Conservation (phyloP, 2,797 vertebrate genomes). For the Pampus argenteus region DNA sequence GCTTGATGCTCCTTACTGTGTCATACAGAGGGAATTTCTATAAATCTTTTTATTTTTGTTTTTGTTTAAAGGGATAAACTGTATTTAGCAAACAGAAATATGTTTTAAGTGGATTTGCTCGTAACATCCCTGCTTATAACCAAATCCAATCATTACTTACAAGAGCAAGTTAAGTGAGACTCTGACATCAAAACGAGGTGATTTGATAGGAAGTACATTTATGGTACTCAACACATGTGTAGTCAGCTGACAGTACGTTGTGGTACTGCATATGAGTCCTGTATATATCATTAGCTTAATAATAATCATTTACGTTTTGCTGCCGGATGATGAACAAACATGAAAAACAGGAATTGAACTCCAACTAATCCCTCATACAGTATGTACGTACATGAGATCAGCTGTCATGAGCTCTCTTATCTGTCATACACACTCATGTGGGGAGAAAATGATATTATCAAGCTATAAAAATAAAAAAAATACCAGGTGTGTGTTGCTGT, state of each 20-base stretch:
- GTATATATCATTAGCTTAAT: not conserved
- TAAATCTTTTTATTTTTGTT: too few relatives aligned
- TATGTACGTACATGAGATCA: not conserved
- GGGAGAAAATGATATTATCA: conserved; percentile 17
- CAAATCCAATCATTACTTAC: not conserved
- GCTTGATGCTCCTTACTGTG: not conserved
- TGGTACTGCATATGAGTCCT: not conserved
- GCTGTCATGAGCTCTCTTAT: not conserved
- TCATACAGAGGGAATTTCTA: not conserved
- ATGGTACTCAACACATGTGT: not conserved
- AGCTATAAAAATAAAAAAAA: conserved; percentile 2
- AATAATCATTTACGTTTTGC: not conserved
- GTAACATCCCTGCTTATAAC: not conserved
- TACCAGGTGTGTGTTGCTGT: not conserved
- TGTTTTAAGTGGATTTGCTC: not conserved
- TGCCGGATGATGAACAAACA: not conserved
- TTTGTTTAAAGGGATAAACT: not conserved
- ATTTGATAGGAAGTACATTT: not conserved
- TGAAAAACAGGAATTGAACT: not conserved
- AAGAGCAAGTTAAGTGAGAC: not conserved
- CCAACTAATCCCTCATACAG: not conserved
- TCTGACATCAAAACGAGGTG: not conserved
- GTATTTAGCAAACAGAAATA: not conserved
- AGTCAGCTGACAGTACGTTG: not conserved
- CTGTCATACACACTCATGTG: not conserved